Percentiles rank a stretch among this genome's conserved stretches.
Evolutionary conservation across 2,113 vertebrate species (phyloP).

Genomic region (zebrafish (Danio rerio)): DNA sequence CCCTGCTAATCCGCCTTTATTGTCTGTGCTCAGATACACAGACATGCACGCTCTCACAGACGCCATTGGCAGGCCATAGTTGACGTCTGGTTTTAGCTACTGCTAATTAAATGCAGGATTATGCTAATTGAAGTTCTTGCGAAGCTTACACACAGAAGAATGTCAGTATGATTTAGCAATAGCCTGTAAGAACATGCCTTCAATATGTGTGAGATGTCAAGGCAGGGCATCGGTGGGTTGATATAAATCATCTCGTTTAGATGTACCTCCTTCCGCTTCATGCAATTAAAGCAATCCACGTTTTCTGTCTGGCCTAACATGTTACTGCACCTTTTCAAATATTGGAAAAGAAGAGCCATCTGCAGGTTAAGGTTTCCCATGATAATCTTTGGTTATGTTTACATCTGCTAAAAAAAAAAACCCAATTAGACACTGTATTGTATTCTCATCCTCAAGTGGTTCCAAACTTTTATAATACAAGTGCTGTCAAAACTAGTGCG

Average conservation of each 20-base stretch:
- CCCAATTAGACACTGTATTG: no score
- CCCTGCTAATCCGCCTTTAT: conserved; percentile 57
- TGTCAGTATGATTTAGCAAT: conserved; percentile 55
- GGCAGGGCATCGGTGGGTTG: background rate
- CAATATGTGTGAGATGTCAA: conserved; percentile 23
- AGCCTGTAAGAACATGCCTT: conserved; percentile 60
- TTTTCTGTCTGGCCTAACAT: background rate
- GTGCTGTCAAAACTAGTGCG: no score
- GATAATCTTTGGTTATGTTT: background rate
- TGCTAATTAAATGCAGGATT: conserved; percentile 77
- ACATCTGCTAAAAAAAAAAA: no score
- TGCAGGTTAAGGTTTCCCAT: background rate
- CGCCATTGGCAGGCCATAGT: conserved; percentile 64
- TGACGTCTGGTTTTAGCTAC: conserved; percentile 69
- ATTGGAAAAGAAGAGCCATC: background rate
- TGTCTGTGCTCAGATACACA: conserved; percentile 60
- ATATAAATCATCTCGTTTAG: conserved; percentile 14
- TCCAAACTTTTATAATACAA: no score
- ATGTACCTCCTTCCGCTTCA: conserved; percentile 22
- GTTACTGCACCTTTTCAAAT: background rate
- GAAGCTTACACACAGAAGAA: conserved; percentile 58
- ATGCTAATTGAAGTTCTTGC: conserved; percentile 73
- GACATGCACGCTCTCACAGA: conserved; percentile 52
- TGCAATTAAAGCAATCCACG: no score
- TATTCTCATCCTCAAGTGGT: no score